A percentile compares a stretch with the other conserved stretches of the same genome.
Evolutionary conservation across 2,113 vertebrate species (phyloP).

Genomic region (Psilopsiagon aymara): DNA sequence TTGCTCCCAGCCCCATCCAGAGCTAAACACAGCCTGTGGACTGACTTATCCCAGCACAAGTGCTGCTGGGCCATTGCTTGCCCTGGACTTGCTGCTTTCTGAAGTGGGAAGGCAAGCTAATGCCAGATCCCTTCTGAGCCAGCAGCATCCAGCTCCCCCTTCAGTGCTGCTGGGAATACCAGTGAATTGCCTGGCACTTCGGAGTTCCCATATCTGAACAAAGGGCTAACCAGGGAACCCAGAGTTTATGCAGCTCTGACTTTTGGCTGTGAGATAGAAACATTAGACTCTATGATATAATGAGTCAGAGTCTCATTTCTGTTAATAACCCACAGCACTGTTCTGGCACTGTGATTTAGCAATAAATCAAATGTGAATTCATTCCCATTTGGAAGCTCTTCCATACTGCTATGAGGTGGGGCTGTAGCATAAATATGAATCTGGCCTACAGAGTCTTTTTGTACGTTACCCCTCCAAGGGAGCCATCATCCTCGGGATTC

Average conservation of each 20-base stretch:
- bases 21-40: not conserved
- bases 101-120: not conserved
- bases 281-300: conserved; percentile 3
- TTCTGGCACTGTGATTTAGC: conserved; percentile 22
- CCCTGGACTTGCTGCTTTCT: not conserved
- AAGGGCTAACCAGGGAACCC: not conserved
- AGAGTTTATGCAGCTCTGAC: not conserved
- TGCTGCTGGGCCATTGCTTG: not conserved
- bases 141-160: not conserved
- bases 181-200: not conserved
- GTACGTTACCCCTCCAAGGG: not conserved
- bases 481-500: not conserved
- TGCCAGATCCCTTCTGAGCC: not conserved
- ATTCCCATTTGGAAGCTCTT: conserved; percentile 31
- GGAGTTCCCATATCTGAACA: not conserved
- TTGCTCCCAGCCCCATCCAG: not conserved
- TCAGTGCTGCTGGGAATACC: not conserved
- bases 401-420: not conserved
- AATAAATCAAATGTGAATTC: conserved; percentile 12
- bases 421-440: not conserved
- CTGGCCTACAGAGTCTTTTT: not conserved
- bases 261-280: conserved; percentile 24
- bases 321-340: conserved; percentile 58
- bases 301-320: conserved; percentile 56
- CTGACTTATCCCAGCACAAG: not conserved